Evolutionary conservation across 2,888 invertebrate species (phyloP).

Genomic region (Tromatobia lineatoria): DNA sequence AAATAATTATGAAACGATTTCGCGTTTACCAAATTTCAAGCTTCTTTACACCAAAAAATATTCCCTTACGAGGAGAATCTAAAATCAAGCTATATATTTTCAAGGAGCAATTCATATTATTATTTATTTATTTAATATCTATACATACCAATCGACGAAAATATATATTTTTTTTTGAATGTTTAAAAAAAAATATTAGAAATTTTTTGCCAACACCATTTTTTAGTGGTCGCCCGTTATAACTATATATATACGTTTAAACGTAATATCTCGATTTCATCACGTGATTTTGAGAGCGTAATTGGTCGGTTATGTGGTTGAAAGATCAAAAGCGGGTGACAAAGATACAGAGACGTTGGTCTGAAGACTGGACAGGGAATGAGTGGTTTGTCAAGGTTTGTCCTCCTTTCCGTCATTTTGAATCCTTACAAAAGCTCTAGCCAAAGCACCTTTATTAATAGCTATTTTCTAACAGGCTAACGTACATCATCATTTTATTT

Average conservation of each 20-base stretch:
- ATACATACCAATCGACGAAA: no score
- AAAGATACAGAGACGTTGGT: constrained; percentile 4
- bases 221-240: no score
- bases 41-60: no score
- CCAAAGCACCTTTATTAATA: constrained; percentile 76
- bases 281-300: constrained; percentile 16
- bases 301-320: constrained; percentile 22
- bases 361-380: neutral
- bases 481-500: constrained; percentile 74
- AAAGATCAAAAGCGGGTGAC: constrained; percentile 39
- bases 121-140: no score
- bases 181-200: no score
- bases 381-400: neutral
- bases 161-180: no score
- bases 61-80: no score
- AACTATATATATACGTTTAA: neutral
- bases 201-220: no score
- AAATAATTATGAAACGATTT: no score
- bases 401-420: constrained; percentile 23
- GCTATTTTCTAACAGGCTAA: constrained; percentile 39
- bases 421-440: constrained; percentile 15
- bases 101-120: no score
- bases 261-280: neutral
- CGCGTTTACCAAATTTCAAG: no score
- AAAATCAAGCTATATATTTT: no score